These are phyloP conservation scores for Podilymbus podiceps DNA, from an alignment of 2,113 vertebrate species.

Conservation along the genomic window DNA sequence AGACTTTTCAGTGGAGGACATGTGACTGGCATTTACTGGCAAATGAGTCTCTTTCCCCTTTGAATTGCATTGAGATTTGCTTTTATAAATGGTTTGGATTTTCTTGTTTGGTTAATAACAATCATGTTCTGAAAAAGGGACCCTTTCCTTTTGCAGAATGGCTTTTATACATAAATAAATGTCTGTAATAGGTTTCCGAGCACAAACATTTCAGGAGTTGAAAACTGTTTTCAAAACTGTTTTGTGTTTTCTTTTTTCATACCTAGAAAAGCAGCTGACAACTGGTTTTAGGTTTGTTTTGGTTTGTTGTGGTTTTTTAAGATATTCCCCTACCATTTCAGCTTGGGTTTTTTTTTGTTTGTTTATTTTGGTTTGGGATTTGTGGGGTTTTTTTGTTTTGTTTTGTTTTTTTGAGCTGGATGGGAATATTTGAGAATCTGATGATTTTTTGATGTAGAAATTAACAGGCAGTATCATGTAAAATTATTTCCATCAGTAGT, in stretches of 20 bases:
- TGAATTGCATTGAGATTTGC: background rate
- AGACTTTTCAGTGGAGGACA: background rate
- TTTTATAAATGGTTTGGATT: background rate
- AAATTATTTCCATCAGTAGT: background rate
- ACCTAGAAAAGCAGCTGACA: background rate
- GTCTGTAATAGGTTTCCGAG: background rate
- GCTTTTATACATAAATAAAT: background rate
- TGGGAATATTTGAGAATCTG: background rate
- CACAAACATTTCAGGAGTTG: background rate
- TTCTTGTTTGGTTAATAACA: background rate
- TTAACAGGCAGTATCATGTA: background rate
- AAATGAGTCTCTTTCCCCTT: background rate
- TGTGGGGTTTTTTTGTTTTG: too few relatives aligned
- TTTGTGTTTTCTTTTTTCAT: background rate
- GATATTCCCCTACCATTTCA: background rate
- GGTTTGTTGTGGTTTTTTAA: background rate
- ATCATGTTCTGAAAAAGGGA: background rate
- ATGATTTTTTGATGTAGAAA: background rate
- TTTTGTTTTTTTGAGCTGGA: background rate
- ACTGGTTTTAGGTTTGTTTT: background rate
- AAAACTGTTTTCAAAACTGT: background rate
- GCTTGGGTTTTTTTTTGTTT: too few relatives aligned
- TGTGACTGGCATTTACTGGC: background rate
- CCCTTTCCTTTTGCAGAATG: background rate
- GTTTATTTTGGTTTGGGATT: too few relatives aligned